Percentiles rank a stretch among this genome's conserved stretches.
Conservation (phyloP, 2,797 vertebrate species). For the Gambelia wislizenii region DNA sequence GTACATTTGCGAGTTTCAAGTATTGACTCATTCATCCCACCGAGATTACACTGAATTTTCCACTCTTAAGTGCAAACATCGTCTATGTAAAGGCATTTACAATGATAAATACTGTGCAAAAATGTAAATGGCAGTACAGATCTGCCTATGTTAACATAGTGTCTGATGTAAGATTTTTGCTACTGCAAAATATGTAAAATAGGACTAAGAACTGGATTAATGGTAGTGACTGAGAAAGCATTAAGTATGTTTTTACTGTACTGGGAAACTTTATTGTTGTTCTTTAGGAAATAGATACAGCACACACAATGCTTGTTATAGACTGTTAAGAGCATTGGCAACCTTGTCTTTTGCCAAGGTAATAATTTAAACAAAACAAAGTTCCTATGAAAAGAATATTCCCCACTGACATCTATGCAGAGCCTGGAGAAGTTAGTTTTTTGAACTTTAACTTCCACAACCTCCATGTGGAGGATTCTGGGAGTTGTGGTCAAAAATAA, state of each 20-base stretch:
- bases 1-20: constrained; percentile 20
- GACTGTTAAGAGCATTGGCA: not conserved
- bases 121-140: constrained; percentile 10
- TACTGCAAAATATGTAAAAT: not conserved
- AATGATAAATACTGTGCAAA: constrained; percentile 26
- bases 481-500: too few relatives aligned
- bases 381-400: not conserved
- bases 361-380: not conserved
- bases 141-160: not conserved
- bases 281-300: not conserved
- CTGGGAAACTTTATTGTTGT: not conserved
- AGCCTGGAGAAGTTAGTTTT: too few relatives aligned
- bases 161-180: not conserved
- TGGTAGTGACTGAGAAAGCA: not conserved
- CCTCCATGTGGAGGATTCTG: too few relatives aligned
- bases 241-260: not conserved
- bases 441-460: too few relatives aligned
- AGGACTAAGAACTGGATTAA: not conserved
- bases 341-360: not conserved
- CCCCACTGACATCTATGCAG: too few relatives aligned
- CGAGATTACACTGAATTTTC: constrained; percentile 19
- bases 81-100: constrained; percentile 23
- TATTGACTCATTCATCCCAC: constrained; percentile 9
- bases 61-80: constrained; percentile 17
- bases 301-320: not conserved